Conservation (phyloP, 1,140 invertebrate species). For the Pararge aegeria region DNA sequence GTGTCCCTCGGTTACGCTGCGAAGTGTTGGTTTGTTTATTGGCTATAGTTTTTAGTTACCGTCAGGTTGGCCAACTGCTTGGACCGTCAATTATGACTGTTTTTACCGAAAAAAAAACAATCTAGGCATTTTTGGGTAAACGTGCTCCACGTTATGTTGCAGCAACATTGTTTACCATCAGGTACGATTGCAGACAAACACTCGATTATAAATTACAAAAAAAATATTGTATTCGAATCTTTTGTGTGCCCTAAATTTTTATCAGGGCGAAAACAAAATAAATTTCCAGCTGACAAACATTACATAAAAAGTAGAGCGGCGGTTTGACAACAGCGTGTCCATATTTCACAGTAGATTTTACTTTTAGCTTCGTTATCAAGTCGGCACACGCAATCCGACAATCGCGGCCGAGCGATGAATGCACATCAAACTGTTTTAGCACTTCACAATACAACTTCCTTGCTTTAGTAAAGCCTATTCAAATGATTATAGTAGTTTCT, state of each 20-base stretch:
- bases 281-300: conserved; percentile 1
- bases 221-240: too few relatives aligned
- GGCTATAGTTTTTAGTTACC: too few relatives aligned
- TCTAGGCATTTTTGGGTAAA: too few relatives aligned
- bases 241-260: not conserved
- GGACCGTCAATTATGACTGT: too few relatives aligned
- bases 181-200: too few relatives aligned
- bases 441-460: conserved; percentile 45
- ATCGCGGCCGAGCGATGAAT: conserved; percentile 52
- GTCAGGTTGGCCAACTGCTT: too few relatives aligned
- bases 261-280: not conserved
- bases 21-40: too few relatives aligned
- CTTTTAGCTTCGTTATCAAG: conserved; percentile 63
- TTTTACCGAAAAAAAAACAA: too few relatives aligned
- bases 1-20: too few relatives aligned
- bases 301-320: not conserved
- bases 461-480: conserved; percentile 12
- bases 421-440: conserved; percentile 64
- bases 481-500: not conserved
- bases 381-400: conserved; percentile 61
- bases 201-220: too few relatives aligned
- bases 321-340: conserved; percentile 35
- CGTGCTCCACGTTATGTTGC: too few relatives aligned
- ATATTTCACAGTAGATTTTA: conserved; percentile 41
- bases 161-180: too few relatives aligned